Base-by-base conservation (phyloP, 2,888 invertebrate genomes). In the Mayetiola destructor region DNA sequence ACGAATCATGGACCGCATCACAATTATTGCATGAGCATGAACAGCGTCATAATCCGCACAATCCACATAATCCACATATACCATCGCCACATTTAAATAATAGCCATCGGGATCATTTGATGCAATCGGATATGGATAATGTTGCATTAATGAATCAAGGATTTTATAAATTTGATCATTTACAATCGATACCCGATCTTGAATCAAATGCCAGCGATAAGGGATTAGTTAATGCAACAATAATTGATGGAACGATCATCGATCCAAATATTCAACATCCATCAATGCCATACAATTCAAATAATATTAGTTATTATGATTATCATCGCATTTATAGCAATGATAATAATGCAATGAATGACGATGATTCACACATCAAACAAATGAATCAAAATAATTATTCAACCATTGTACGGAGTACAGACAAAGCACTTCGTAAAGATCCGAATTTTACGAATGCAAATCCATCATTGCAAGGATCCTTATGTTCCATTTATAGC, bases 1-100 rank as follows among this genome's bases (percentile, higher is more conserved):
- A 74, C 63, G 78, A 77, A 62, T 77, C 76, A 1, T 80, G 80
- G 79, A 77, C 76, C 27, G 79, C 80, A 2, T 77, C 77, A 3
- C 79, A 80, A 62, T 67, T 80, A 12, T 66, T 80, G 1, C 76
- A 77, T 61, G 78, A 78, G 63, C 79, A 35, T 20, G 79, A 80
- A 64, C 67, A 77, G 54, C 67, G 78, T 23, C 75, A 75, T 60
- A 77, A 77, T 62, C 77, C 78, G 0, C 66, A 73, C 63, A 67
- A 66, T 14, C n/a, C n/a, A n/a, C 63, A 65, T 29, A 55, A 56
- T 18, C 35, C 23, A 27, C 27, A 52, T 18, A 14, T 27, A 23
- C 29, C n/a, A 57, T 35, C n/a, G 56, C 59, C 12, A 57, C 58
- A 2, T n/a, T 20, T 14, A 52, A 21, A 27, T n/a, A n/a, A n/a